Conservation (phyloP, 2,113 vertebrate genomes). For the Bos indicus region DNA sequence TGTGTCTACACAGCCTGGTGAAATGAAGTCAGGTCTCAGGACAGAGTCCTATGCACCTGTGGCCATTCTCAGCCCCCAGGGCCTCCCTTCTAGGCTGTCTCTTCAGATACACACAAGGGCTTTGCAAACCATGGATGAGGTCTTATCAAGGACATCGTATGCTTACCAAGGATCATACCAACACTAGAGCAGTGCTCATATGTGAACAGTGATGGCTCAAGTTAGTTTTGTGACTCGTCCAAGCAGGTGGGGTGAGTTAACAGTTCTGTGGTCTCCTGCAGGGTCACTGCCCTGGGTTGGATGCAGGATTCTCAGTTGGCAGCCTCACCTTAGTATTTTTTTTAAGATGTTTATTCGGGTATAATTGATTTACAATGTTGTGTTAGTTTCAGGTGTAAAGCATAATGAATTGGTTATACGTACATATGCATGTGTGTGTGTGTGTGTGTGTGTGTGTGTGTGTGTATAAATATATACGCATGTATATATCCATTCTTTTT, state of each 20-base stretch:
- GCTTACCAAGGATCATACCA: neutral
- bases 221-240: neutral
- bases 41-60: neutral
- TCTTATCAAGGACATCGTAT: neutral
- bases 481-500: neutral
- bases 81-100: fast-evolving
- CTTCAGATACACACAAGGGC: neutral
- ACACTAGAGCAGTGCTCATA: neutral
- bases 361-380: neutral
- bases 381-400: neutral
- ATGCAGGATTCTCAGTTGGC: neutral
- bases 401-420: neutral
- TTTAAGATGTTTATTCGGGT: neutral
- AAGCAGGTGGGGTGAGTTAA: neutral
- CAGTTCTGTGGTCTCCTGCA: neutral
- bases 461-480: no score
- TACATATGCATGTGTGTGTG: neutral
- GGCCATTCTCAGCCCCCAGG: fast-evolving
- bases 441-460: neutral
- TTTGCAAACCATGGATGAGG: neutral
- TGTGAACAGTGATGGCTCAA: neutral
- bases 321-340: neutral
- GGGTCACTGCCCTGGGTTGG: neutral
- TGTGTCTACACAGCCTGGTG: neutral
- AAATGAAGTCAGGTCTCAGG: neutral